Base-by-base conservation (phyloP, 53 echinoderm and acorn worm genomes). In the Apostichopus leukothele region DNA sequence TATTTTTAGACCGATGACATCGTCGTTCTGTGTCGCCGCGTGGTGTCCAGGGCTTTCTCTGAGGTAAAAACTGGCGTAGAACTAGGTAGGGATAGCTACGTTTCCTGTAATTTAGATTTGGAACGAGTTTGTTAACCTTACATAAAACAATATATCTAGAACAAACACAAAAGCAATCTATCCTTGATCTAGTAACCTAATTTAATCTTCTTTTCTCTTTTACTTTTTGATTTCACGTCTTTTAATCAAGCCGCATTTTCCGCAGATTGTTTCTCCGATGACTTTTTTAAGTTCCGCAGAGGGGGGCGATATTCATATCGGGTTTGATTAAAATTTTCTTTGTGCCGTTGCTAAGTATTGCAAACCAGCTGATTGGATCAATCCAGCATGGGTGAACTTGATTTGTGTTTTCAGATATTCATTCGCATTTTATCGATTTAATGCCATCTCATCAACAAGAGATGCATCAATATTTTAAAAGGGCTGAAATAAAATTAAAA, bases 101-200 rank as follows among this genome's bases (percentile, higher is more conserved):
- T 39, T 39, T 39, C 39, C 39, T 39, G 39, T 39, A 39, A 39
- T 39, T 39, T 39, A 39, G 39, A 39, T 39, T 39, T 39, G 39
- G 39, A 39, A 39, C 39, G 60, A 59, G 81, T 81, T 81, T 81
- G 53, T 81, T 81, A 54, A 81, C 81, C 81, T 81, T 81, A 54
- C 22, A 16, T n/a, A 8, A 81, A 21, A 12, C 22, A 9, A 6
- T 55, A 3, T 50, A 54, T 81, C 14, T 81, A 55, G 81, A 59
- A 57, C 81, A 55, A 81, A n/a, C 81, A 81, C 81, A 81, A 81
- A 81, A 55, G 60, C 22, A 60, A 81, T 81, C 55, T 55, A 81
- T 81, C 81, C n/a, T 20, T 81, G 81, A 54, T 81, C 81, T 81
- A 81, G 81, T 81, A 81, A 81, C 81, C 81, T 81, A 81, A 54